Base-by-base conservation (phyloP, 2,113 vertebrate species). In the Eulacestoma nigropectus region DNA sequence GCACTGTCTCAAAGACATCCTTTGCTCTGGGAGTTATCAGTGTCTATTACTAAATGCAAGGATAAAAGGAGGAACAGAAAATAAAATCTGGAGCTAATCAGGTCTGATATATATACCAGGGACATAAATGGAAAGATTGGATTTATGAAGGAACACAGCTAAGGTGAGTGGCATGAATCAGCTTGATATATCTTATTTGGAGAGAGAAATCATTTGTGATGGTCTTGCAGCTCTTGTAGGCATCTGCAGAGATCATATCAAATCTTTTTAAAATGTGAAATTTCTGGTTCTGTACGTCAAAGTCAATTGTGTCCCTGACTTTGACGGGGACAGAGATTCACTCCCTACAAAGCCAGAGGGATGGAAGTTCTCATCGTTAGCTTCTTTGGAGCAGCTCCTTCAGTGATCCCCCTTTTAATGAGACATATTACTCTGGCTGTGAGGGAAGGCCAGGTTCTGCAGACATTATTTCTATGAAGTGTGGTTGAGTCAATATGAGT, bases 261-360 rank as follows among this genome's bases (percentile, higher is more conserved):
- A 79, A 85, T 93, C 81, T 83, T 32, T 70, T 83, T 67, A 81
- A 93, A 90, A 84, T 39, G 72, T 77, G 85, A 88, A 70, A 46
- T 88, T 73, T 73, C 70, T 94, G 87, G 29, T 94, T 72, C 53
- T 76, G 16, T 65, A 47, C 5, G 30, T 95, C 91, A 83, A 53
- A 91, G 47, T 72, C 81, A 88, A 4, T 94, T 50, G 46, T 23
- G 11, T 49, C 26, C 17, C 53, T 63, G 84, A 44, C 84, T 83
- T 89, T 87, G 89, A 91, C 13, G 67, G 50, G 74, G 70, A 41
- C 74, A 93, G 60, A 22, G 30, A 79, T 94, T 85, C 50, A 7
- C 70, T 53, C 23, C 59, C 57, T 42, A 3, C 42, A 25, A 73
- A 83, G 27, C 35, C 21, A 73, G 29, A 89, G 27, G 33, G 33